Evolutionary conservation across 2,888 invertebrate genomes (phyloP), one percentile per base, ranked within the genome.

Genomic region (Spialia ferax): DNA sequence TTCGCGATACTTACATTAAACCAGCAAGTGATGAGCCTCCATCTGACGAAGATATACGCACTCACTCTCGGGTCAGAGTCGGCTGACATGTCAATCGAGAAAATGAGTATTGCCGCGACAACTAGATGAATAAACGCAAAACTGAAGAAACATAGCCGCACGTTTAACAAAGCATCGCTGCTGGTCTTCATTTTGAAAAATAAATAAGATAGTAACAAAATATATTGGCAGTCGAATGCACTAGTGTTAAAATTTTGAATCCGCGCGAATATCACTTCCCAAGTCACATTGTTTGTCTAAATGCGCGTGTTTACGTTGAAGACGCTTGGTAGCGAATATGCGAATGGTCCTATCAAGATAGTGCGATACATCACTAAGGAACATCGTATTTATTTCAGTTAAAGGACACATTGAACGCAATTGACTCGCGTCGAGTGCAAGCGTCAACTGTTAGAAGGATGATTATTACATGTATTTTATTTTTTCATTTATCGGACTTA

Each of bases 21-120:
- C 85, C 83, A 84, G 65, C 77, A 79, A 10, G 87, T 86, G 2
- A 86, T 70, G n/a, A 86, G 72, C 63, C 78, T 80, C 84, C 84
- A 86, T 57, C 79, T 76, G 1, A 81, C 61, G 18, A 72, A 70
- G 4, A 68, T 68, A 61, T 85, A 86, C 0, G 73, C 75, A 59
- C 77, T 76, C 38, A 86, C 68, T 35, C 54, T 69, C 0, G 83
- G 82, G 42, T 86, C 84, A 0, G 76, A 75, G 26, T 86, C 86
- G 1, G 64, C 72, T 1, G 81, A 78, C 65, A 84, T 73, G 62
- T 86, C 86, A 15, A 86, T 79, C 1, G 71, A 77, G 0, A 86
- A 62, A 0, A 83, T 74, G 26, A 78, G 69, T 0, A 77, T 38
- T 0, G 83, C 85, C 0, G 77, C 77, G 22, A 80, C 70, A 4